Percentiles rank a stretch among this genome's conserved stretches.
These are phyloP conservation scores for Eumerus sabulonum DNA, from an alignment of 2,888 invertebrate genomes.

Conservation along the genomic window DNA sequence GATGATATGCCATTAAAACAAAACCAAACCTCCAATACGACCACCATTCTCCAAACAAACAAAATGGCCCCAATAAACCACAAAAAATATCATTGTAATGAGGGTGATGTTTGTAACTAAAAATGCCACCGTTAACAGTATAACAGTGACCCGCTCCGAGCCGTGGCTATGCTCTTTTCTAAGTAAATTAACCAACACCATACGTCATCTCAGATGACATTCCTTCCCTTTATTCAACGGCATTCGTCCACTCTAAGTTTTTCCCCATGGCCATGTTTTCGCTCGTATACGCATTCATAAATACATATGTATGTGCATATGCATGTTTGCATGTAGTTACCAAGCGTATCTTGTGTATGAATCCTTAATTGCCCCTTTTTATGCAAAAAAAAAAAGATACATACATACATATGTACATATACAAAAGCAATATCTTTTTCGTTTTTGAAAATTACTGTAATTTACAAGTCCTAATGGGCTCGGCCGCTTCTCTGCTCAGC, in stretches of 20 bases:
- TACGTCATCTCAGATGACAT: constrained; percentile 59
- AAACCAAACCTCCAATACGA: constrained; percentile 40
- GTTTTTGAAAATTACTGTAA: constrained; percentile 37
- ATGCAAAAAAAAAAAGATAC: constrained; percentile 2
- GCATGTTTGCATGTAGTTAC: too few relatives aligned
- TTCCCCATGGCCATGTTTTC: constrained; percentile 11
- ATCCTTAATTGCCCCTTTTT: constrained; percentile 29
- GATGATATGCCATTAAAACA: neutral
- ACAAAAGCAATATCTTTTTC: neutral
- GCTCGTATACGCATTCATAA: too few relatives aligned
- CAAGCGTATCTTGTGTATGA: neutral
- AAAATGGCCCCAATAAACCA: constrained; percentile 17
- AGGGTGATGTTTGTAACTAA: neutral
- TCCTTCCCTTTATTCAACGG: constrained; percentile 48
- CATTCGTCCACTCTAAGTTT: constrained; percentile 22
- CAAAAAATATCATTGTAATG: constrained; percentile 15
- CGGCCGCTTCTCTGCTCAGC: too few relatives aligned
- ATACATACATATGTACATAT: too few relatives aligned
- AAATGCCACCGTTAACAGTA: neutral
- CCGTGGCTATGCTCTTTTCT: constrained; percentile 15
- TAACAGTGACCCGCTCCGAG: too few relatives aligned
- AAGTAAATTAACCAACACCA: constrained; percentile 49
- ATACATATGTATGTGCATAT: too few relatives aligned
- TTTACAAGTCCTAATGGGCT: constrained; percentile 47
- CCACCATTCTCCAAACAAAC: constrained; percentile 34